Conservation (phyloP, 2,113 vertebrate genomes). For the Nerophis lumbriciformis region DNA sequence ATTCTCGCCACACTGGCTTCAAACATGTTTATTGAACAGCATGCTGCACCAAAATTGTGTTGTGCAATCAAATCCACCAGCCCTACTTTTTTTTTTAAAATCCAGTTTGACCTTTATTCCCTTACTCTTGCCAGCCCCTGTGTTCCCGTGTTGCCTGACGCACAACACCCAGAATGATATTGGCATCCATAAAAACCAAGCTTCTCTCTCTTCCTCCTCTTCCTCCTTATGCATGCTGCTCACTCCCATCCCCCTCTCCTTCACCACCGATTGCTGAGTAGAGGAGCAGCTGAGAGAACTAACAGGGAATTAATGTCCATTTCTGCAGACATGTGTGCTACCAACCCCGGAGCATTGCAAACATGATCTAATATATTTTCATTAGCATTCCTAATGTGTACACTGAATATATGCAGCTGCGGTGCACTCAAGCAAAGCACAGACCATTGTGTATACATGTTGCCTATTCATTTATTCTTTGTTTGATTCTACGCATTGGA, state of each 20-base stretch:
- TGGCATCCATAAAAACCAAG: background rate
- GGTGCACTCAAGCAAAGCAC: background rate
- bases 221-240: constrained; percentile 13
- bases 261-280: constrained; percentile 27
- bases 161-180: constrained; percentile 1
- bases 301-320: constrained; percentile 52
- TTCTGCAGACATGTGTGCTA: constrained; percentile 36
- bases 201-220: constrained; percentile 12
- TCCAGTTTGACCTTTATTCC: background rate
- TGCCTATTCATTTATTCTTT: background rate
- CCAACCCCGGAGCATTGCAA: constrained; percentile 39
- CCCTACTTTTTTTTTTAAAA: background rate
- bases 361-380: constrained; percentile 46
- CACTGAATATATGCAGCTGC: background rate
- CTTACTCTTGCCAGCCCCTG: background rate
- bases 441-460: background rate
- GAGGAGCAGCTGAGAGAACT: constrained; percentile 63
- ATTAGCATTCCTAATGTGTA: constrained; percentile 24
- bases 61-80: background rate
- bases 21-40: background rate
- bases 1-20: background rate
- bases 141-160: background rate
- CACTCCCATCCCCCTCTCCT: constrained; percentile 32
- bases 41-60: background rate
- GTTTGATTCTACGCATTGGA: background rate